Evolutionary conservation across 2,797 vertebrate genomes (phyloP).

Genomic region (Enteromius paludinosus): DNA sequence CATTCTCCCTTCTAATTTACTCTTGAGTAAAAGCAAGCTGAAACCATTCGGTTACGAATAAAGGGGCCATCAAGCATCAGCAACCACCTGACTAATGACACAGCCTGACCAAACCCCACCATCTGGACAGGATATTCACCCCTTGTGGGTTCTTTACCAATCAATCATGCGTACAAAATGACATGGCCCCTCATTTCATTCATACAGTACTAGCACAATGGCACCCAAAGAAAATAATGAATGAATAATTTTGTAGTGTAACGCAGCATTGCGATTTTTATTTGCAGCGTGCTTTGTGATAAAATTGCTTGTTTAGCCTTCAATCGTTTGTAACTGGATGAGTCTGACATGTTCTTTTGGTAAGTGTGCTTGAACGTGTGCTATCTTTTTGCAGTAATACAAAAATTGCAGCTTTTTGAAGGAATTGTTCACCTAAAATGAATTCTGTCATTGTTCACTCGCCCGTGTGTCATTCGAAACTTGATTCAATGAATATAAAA

Average conservation of each 20-base stretch:
- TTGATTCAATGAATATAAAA: neutral
- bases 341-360: neutral
- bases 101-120: slow-evolving; percentile 51
- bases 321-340: neutral
- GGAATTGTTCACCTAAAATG: neutral
- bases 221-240: slow-evolving; percentile 41
- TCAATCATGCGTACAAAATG: slow-evolving; percentile 57
- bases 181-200: slow-evolving; percentile 54
- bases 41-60: slow-evolving; percentile 16
- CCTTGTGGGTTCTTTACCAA: slow-evolving; percentile 51
- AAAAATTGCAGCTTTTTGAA: neutral
- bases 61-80: slow-evolving; percentile 46
- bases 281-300: neutral
- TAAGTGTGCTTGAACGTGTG: neutral
- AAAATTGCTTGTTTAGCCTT: slow-evolving; percentile 23
- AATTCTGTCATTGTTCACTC: neutral
- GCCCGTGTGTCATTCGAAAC: neutral
- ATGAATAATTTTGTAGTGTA: slow-evolving; percentile 36
- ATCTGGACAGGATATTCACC: slow-evolving; percentile 60
- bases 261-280: neutral
- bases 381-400: neutral
- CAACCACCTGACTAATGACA: slow-evolving; percentile 57
- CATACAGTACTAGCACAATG: slow-evolving; percentile 38
- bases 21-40: slow-evolving; percentile 41
- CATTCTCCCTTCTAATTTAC: slow-evolving; percentile 10